Conservation (phyloP, 30 jellyfish, hydroid and myxozoan species). For the Hydractinia symbiolongicarpus region DNA sequence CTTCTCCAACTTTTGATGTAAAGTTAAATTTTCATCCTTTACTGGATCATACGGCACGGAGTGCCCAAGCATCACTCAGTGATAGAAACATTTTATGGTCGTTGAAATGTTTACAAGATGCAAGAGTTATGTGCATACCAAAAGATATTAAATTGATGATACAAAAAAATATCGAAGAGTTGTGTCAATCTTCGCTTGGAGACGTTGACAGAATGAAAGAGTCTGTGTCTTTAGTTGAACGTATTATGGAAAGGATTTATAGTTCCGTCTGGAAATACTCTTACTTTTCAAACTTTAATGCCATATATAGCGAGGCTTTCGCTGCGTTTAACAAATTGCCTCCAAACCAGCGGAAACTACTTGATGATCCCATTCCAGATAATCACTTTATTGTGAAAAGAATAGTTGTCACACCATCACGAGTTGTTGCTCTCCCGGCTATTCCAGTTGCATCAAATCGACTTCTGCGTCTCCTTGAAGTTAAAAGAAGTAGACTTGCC, state of each 20-base stretch:
- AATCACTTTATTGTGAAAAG: constrained; percentile 41
- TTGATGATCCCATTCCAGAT: constrained; percentile 39
- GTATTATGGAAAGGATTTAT: background rate
- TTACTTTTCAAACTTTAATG: constrained; percentile 23
- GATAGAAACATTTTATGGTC: constrained; percentile 27
- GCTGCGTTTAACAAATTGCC: constrained; percentile 19
- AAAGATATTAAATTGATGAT: background rate
- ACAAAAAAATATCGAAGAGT: background rate
- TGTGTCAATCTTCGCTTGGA: background rate
- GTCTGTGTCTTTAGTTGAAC: background rate
- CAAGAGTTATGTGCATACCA: constrained; percentile 40
- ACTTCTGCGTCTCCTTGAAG: constrained; percentile 41
- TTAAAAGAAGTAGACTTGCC: constrained; percentile 23
- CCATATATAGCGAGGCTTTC: constrained; percentile 3
- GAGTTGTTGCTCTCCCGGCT: constrained; percentile 53
- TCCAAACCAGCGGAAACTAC: constrained; percentile 12
- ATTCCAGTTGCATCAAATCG: constrained; percentile 64
- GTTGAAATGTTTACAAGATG: constrained; percentile 20
- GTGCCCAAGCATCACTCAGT: background rate
- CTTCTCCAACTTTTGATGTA: constrained; percentile 40
- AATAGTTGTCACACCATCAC: constrained; percentile 48
- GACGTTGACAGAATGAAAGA: background rate
- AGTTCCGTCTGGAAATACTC: background rate
- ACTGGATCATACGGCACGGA: background rate
- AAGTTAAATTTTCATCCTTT: constrained; percentile 13